phyloP scores from a whole-genome alignment of 1,140 invertebrate genomes.

The Coenobita brevimanus region DNA sequence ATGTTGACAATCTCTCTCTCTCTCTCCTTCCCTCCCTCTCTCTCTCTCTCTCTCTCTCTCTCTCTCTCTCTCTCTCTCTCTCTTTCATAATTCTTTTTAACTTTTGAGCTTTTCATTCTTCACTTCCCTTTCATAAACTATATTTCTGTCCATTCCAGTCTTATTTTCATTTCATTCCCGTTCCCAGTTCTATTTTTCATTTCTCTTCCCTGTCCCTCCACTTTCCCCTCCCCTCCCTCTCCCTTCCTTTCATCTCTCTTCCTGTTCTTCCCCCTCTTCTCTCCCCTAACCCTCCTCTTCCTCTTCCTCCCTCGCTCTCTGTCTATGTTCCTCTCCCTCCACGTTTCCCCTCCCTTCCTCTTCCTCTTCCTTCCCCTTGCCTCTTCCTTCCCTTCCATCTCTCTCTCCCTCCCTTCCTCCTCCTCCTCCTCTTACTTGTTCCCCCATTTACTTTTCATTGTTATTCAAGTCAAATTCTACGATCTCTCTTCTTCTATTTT shows the following conservation, averaged over 20 bases:
- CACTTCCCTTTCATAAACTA: not conserved
- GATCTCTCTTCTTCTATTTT: not conserved
- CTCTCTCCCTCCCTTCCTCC: not conserved
- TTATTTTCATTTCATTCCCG: not conserved
- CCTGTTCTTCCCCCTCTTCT: too few species aligned
- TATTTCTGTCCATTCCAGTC: not conserved
- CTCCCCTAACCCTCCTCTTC: too few species aligned
- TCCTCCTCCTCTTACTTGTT: not conserved
- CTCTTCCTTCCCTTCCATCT: not conserved
- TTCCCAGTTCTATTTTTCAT: not conserved
- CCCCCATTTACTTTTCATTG: not conserved
- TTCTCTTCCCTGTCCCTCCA: not conserved
- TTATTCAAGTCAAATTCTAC: slow-evolving; percentile 2
- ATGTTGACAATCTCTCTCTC: too few species aligned
- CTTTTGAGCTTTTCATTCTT: not conserved
- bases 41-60: not conserved
- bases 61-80: not conserved
- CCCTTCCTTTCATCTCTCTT: not conserved
- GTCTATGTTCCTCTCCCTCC: not conserved
- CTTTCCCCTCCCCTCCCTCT: not conserved
- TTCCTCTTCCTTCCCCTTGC: not conserved
- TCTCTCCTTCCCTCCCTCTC: not conserved
- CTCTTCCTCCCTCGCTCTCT: too few species aligned
- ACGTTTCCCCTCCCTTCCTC: not conserved
- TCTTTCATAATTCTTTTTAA: not conserved